These are phyloP conservation scores for Tauraco erythrolophus DNA, from an alignment of 2,113 vertebrate genomes.

Conservation along the genomic window DNA sequence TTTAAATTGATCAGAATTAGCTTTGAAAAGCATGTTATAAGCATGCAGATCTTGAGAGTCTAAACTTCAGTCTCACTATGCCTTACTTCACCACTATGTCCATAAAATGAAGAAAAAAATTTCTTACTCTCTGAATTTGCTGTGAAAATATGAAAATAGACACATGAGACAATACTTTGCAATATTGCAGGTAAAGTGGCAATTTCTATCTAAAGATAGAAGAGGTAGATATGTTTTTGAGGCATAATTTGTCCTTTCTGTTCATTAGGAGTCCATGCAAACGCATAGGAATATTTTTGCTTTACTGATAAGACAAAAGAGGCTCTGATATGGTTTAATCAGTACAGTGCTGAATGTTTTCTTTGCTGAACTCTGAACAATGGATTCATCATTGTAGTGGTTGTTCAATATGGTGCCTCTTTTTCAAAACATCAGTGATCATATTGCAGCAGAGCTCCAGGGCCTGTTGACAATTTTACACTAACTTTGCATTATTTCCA, in stretches of 20 bases:
- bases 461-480: conserved; percentile 46
- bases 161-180: not conserved
- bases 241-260: not conserved
- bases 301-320: not conserved
- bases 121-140: not conserved
- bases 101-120: not conserved
- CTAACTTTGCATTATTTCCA: conserved; percentile 43
- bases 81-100: not conserved
- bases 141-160: not conserved
- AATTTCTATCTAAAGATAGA: not conserved
- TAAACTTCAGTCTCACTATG: not conserved
- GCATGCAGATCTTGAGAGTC: not conserved
- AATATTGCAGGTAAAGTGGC: not conserved
- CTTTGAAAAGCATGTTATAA: not conserved
- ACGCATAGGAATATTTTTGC: not conserved
- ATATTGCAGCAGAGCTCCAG: not conserved
- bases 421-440: not conserved
- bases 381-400: not conserved
- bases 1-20: not conserved
- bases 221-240: not conserved
- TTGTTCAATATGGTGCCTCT: not conserved
- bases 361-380: not conserved
- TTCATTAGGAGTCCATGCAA: not conserved
- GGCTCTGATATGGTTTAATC: not conserved
- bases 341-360: not conserved